Evolutionary conservation across 2,888 invertebrate genomes (phyloP).

Genomic region (Drosophila histrio): DNA sequence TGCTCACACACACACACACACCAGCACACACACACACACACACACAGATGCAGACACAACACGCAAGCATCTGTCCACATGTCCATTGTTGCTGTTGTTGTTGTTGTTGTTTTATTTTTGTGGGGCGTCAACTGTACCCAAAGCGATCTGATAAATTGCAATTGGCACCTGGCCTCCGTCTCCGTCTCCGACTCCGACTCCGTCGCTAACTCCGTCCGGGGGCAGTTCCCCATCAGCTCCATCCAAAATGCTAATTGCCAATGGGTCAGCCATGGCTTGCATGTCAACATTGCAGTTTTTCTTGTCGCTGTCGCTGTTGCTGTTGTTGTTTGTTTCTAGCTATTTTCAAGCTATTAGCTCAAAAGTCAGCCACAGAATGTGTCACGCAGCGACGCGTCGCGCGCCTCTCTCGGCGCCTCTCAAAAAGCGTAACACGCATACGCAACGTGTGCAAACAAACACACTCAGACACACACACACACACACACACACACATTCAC

Average conservation of each 20-base stretch:
- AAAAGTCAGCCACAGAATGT: slow-evolving; percentile 67
- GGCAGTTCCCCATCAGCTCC: slow-evolving; percentile 36
- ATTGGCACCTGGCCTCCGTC: slow-evolving; percentile 59
- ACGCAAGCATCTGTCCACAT: slow-evolving; percentile 58
- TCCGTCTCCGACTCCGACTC: background rate
- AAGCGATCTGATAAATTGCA: slow-evolving; percentile 64
- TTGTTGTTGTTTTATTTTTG: background rate
- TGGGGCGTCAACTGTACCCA: slow-evolving; percentile 55
- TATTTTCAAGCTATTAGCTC: slow-evolving; percentile 62
- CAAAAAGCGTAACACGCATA: slow-evolving; percentile 44
- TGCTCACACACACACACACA: slow-evolving; percentile 55
- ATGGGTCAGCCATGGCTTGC: slow-evolving; percentile 70
- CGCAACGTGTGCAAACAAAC: slow-evolving; percentile 38
- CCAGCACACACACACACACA: slow-evolving; percentile 14
- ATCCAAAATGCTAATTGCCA: slow-evolving; percentile 76
- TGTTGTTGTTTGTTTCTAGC: slow-evolving; percentile 24
- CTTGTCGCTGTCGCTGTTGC: slow-evolving; percentile 14
- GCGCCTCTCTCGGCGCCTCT: slow-evolving; percentile 29
- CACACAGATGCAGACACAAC: slow-evolving; percentile 48
- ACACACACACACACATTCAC: background rate
- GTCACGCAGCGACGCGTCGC: slow-evolving; percentile 62
- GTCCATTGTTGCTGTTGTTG: slow-evolving; percentile 3
- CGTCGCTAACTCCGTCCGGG: background rate
- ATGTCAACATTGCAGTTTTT: slow-evolving; percentile 51
- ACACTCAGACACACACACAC: background rate